phyloP scores from a whole-genome alignment of 2,113 vertebrate genomes.

The Pterophyllum scalare region DNA sequence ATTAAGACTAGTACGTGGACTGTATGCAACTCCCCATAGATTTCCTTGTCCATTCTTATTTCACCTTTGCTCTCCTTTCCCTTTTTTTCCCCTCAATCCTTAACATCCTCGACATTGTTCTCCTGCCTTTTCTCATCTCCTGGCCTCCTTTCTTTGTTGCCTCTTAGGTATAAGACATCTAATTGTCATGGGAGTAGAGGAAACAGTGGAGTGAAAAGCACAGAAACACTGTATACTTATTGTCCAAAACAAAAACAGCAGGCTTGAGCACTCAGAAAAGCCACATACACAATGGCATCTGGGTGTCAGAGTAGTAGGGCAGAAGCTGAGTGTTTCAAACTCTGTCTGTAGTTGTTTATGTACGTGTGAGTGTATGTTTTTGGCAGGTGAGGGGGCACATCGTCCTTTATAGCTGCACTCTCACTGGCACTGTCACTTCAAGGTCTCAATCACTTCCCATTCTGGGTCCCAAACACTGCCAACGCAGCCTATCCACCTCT shows the following conservation, averaged over 20 bases:
- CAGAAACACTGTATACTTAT: slow-evolving; percentile 35
- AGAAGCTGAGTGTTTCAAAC: slow-evolving; percentile 33
- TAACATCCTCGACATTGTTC: not conserved
- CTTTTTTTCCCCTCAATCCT: slow-evolving; percentile 22
- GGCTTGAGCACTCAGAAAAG: slow-evolving; percentile 26
- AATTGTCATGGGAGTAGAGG: slow-evolving; percentile 59
- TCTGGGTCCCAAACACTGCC: slow-evolving; percentile 60
- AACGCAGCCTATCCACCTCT: slow-evolving; percentile 59
- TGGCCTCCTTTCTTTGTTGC: slow-evolving; percentile 9
- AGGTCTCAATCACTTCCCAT: slow-evolving; percentile 73
- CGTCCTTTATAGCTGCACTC: slow-evolving; percentile 67
- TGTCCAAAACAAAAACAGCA: slow-evolving; percentile 57
- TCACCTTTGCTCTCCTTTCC: slow-evolving; percentile 14
- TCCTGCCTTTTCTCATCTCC: not conserved
- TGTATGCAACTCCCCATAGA: slow-evolving; percentile 11
- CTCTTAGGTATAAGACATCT: slow-evolving; percentile 48
- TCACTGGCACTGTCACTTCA: slow-evolving; percentile 71
- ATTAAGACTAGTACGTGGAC: slow-evolving; percentile 3
- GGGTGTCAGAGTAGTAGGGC: slow-evolving; percentile 26
- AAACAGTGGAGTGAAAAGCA: slow-evolving; percentile 32
- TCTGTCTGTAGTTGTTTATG: slow-evolving; percentile 57
- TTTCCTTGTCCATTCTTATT: not conserved
- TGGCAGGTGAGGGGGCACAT: slow-evolving; percentile 69
- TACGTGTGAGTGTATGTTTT: slow-evolving; percentile 53
- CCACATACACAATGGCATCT: slow-evolving; percentile 24